Evolutionary conservation across 2,888 invertebrate species (phyloP), one percentile per base, ranked within the genome.

Genomic region (Caenorhabditis sulstoni): DNA sequence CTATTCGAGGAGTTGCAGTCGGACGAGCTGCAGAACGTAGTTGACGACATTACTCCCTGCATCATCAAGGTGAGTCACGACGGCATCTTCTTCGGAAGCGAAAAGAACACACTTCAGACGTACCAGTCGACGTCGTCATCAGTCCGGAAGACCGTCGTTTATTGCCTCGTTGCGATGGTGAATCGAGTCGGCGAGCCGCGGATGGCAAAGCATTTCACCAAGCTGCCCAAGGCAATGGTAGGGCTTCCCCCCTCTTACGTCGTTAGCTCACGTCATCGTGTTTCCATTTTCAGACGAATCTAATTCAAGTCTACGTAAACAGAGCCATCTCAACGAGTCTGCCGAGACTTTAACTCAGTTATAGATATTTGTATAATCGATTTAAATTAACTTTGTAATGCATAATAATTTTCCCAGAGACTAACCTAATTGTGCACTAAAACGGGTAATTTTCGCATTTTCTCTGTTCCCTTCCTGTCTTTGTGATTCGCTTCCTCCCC

Each of bases 281-380:
- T 7, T 29, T 29, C 29, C 7, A 2, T 41, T 77, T 77, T 5
- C 71, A 78, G 77, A 65, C 59, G 49, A 78, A 71, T 55, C 66
- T 78, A n/a, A 66, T 78, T 9, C 77, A 78, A 66, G 70, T 78
- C 35, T 78, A 78, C 61, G 71, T 78, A 50, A 71, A 78, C 66
- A 64, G 77, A 41, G 65, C 77, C 11, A 71, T 78, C 35, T 71
- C 77, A 0, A 35, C 77, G 1, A 78, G 77, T 57, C 45, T 71
- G 11, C 68, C 76, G n/a, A 44, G 62, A 22, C 52, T 75, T 20
- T 75, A 47, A 41, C 11, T 18, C 23, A 41, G 12, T 41, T 14
- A 8, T 9, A 23, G 7, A 22, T 35, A 14, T 14, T 41, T 4
- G 44, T 45, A 1, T 45, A 14, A 41, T 23, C 45, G 18, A 45